Evolutionary conservation across 2,113 vertebrate genomes (phyloP).

Genomic region (Stegastes partitus): DNA sequence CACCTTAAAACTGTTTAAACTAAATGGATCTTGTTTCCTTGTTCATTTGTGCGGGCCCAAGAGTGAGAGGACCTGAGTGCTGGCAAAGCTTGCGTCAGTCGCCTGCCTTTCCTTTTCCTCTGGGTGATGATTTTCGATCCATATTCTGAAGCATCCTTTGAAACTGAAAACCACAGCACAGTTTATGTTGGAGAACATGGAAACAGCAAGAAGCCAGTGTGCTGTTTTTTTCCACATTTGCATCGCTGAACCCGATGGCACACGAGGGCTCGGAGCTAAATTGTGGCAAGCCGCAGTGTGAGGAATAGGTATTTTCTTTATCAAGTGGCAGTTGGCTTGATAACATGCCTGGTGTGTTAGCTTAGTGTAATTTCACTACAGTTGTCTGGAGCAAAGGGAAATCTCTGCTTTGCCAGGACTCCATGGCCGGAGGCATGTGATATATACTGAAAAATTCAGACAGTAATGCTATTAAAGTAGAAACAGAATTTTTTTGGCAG

Average conservation of each 20-base stretch:
- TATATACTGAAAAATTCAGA: slow-evolving; percentile 44
- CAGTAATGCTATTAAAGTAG: slow-evolving; percentile 24
- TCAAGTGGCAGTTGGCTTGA: slow-evolving; percentile 43
- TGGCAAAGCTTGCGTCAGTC: slow-evolving; percentile 2
- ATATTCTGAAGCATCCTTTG: background rate
- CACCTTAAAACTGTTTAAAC: slow-evolving; percentile 48
- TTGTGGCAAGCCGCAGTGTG: slow-evolving; percentile 20
- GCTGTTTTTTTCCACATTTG: slow-evolving; percentile 34
- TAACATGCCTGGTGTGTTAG: slow-evolving; percentile 45
- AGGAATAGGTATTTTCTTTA: slow-evolving; percentile 42
- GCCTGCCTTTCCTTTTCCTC: background rate
- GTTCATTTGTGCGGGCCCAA: slow-evolving; percentile 20
- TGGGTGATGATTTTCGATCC: slow-evolving; percentile 9
- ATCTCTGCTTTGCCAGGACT: slow-evolving; percentile 35
- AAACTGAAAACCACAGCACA: slow-evolving; percentile 13
- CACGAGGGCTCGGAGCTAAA: slow-evolving; percentile 42
- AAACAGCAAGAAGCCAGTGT: slow-evolving; percentile 14
- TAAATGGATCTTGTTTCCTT: slow-evolving; percentile 42
- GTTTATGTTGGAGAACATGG: slow-evolving; percentile 11
- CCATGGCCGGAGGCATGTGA: slow-evolving; percentile 39
- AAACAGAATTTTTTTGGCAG: slow-evolving; percentile 24
- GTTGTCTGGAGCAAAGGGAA: slow-evolving; percentile 45
- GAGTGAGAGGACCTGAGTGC: slow-evolving; percentile 5
- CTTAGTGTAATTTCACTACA: slow-evolving; percentile 37
- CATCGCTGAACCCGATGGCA: slow-evolving; percentile 8